A percentile compares a stretch with the other conserved stretches of the same genome.
Conservation (phyloP, 2,888 invertebrate genomes). For the Thelaira solivaga region DNA sequence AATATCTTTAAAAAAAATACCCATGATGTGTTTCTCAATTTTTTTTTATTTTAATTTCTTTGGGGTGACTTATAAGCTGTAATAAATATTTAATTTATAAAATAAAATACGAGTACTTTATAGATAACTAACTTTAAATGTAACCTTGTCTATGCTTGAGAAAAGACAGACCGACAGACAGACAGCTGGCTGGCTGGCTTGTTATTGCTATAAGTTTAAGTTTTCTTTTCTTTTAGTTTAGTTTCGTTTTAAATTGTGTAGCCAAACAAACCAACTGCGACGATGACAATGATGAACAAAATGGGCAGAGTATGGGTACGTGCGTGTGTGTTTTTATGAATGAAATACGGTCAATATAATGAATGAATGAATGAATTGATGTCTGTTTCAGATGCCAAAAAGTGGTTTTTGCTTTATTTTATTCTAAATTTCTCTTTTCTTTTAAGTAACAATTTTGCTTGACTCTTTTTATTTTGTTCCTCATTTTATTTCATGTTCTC, state of each 20-base stretch:
- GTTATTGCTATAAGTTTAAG: constrained; percentile 13
- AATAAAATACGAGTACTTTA: neutral
- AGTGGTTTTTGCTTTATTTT: constrained; percentile 45
- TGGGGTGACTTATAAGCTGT: neutral
- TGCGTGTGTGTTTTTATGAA: constrained; percentile 67
- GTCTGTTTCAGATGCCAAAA: constrained; percentile 47
- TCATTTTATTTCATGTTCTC: constrained; percentile 5
- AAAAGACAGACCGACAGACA: no score
- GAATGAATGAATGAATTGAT: constrained; percentile 40
- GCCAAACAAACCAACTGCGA: constrained; percentile 22
- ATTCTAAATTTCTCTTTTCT: constrained; percentile 20
- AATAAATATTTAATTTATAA: neutral
- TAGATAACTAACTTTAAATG: constrained; percentile 11
- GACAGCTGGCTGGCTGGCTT: constrained; percentile 14
- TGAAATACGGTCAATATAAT: constrained; percentile 63
- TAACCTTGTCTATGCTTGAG: constrained; percentile 32
- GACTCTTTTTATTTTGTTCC: neutral
- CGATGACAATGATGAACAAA: constrained; percentile 38
- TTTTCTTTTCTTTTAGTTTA: constrained; percentile 26
- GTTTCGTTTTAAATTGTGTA: constrained; percentile 2
- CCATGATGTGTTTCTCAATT: no score
- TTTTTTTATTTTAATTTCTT: no score
- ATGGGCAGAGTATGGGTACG: no score
- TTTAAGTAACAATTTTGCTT: constrained; percentile 8
- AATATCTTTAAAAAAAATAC: no score